Conservation (phyloP, 2,113 vertebrate species). For the Pholis gunnellus region DNA sequence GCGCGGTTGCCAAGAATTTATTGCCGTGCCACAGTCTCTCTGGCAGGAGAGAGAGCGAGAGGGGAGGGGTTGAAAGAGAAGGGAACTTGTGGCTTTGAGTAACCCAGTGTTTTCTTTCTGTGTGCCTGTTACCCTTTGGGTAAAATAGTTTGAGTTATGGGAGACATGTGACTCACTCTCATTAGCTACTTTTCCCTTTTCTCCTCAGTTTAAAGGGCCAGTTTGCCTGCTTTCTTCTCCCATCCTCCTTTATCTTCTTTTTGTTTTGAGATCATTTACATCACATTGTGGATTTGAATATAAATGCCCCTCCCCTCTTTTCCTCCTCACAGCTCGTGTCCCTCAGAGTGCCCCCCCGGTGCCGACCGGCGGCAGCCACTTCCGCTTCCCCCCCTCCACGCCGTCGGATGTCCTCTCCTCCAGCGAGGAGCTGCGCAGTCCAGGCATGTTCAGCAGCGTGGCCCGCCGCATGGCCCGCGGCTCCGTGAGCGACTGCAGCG, state of each 20-base stretch:
- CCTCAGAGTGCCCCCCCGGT: constrained; percentile 93
- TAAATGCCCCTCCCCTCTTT: not conserved
- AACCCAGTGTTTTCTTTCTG: constrained; percentile 56
- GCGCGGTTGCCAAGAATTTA: constrained; percentile 74
- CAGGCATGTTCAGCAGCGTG: constrained; percentile 87
- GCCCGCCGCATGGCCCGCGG: constrained; percentile 88
- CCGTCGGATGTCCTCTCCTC: constrained; percentile 91
- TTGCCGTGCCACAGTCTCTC: constrained; percentile 72
- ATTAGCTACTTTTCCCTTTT: constrained; percentile 20
- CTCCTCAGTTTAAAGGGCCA: constrained; percentile 3
- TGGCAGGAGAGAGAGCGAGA: constrained; percentile 33
- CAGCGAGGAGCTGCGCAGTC: constrained; percentile 90
- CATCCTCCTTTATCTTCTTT: not conserved
- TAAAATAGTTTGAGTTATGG: constrained; percentile 44
- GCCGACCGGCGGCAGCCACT: constrained; percentile 88
- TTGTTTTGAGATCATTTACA: not conserved
- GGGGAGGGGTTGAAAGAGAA: constrained; percentile 37
- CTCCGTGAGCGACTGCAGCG: constrained; percentile 93
- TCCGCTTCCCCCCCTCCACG: constrained; percentile 92
- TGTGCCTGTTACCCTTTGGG: constrained; percentile 38
- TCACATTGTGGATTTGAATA: not conserved
- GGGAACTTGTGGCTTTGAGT: constrained; percentile 57
- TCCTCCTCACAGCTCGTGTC: constrained; percentile 83
- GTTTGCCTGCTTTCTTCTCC: not conserved
- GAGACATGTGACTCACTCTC: constrained; percentile 36